phyloP scores from a whole-genome alignment of 1,140 invertebrate species.

The Rhagoletis zephyria region DNA sequence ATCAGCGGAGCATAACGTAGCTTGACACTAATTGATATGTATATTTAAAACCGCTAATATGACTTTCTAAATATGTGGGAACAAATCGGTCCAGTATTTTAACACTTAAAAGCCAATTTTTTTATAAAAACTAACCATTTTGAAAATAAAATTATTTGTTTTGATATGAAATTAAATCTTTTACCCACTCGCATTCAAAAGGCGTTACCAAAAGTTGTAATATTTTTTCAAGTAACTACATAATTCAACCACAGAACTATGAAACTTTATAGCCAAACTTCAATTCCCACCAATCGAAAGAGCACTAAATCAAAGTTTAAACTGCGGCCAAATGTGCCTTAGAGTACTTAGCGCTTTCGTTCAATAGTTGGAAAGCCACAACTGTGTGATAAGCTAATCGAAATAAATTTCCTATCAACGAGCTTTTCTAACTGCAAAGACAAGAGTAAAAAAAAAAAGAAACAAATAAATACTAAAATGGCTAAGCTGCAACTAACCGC shows the following conservation, averaged over 20 bases:
- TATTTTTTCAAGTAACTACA: no score
- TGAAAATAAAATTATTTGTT: no score
- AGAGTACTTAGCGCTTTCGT: neutral
- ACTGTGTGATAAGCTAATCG: conserved; percentile 35
- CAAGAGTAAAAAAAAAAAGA: neutral
- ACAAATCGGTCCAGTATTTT: no score
- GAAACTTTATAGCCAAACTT: neutral
- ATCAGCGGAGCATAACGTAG: no score
- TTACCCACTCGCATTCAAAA: no score
- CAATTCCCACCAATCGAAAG: conserved; percentile 24
- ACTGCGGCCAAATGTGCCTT: neutral
- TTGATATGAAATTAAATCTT: no score
- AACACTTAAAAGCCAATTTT: no score
- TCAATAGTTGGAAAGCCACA: conserved; percentile 9
- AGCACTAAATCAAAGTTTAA: conserved; percentile 32
- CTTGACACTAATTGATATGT: no score
- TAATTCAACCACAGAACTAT: neutral
- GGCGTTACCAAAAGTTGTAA: no score
- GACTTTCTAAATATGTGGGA: no score
- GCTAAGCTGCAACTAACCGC: neutral
- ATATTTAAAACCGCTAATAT: no score
- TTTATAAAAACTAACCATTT: no score
- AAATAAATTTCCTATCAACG: neutral
- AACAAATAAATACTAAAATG: neutral
- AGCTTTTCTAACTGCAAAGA: neutral